Conservation (phyloP, 1,140 invertebrate species). For the Coenobita brevimanus region DNA sequence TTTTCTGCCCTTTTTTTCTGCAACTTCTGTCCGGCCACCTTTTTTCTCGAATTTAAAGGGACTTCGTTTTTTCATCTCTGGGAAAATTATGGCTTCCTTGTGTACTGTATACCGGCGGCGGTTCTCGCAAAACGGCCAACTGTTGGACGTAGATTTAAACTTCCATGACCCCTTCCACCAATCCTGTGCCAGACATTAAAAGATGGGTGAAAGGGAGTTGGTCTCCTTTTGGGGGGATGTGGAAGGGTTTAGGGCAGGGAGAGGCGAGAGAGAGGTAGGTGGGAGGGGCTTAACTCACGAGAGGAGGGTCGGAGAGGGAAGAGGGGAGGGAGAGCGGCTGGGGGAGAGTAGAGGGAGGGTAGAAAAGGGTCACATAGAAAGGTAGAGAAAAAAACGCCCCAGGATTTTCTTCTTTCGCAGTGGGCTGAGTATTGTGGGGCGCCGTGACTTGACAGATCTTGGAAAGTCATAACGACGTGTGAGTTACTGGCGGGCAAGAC, state of each 20-base stretch:
- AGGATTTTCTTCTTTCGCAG: slow-evolving; percentile 36
- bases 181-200: slow-evolving; percentile 38
- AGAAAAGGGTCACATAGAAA: slow-evolving; percentile 7
- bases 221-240: background rate
- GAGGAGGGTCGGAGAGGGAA: background rate
- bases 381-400: slow-evolving; percentile 10
- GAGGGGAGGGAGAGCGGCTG: background rate
- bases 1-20: slow-evolving; percentile 22
- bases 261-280: slow-evolving; percentile 16
- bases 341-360: background rate
- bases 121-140: background rate
- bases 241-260: slow-evolving; percentile 33
- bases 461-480: slow-evolving; percentile 49
- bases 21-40: background rate
- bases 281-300: slow-evolving; percentile 34
- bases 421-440: background rate
- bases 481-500: slow-evolving; percentile 12
- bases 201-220: background rate
- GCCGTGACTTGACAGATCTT: slow-evolving; percentile 52
- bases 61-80: slow-evolving; percentile 9
- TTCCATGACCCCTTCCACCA: slow-evolving; percentile 26
- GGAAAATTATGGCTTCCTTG: slow-evolving; percentile 18
- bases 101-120: background rate
- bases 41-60: slow-evolving; percentile 18
- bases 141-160: background rate